Evolutionary conservation across 2,797 vertebrate species (phyloP), one percentile per base, ranked within the genome.

Genomic region (Momotus momota): DNA sequence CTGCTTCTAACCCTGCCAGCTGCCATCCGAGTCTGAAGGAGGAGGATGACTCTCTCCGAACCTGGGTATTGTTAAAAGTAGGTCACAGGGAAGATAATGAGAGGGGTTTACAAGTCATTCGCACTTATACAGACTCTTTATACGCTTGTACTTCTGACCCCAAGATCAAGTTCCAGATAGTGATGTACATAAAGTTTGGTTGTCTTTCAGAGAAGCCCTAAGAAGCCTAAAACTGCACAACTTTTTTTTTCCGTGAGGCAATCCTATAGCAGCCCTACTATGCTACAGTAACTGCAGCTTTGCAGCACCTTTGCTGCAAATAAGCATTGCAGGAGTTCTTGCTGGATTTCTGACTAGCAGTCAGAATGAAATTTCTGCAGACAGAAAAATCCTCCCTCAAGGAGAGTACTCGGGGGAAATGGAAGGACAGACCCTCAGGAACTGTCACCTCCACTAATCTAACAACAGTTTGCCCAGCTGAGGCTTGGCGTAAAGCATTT

Each of bases 121-220:
- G 54, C 2, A 0, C 35, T 51, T 17, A 19, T 25, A 57, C 62
- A 79, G 66, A 52, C 41, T 86, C 86, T 88, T 92, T 46, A 75
- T 33, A 23, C 23, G 41, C 49, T 69, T 91, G 95, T 91, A 93
- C 95, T 96, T 88, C 94, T 97, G 95, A 96, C 96, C 93, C 57
- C 73, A 81, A 93, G 94, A 97, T 97, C 81, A 94, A 92, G 72
- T 86, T 88, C 54, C 55, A 94, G 96, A 94, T 90, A 95, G 54
- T 0, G 7, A 78, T 71, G 43, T n/a, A 84, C 45, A 49, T 92
- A 60, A 94, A 95, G 66, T 75, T 84, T 38, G 75, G 73, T 79
- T 93, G 66, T 96, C 89, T 89, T 88, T 92, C 86, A 88, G 70
- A 94, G 75, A 91, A 88, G 72, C 61, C 93, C 85, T 74, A 77